Base-by-base conservation (phyloP, 2,113 vertebrate species). In the Prunella fulvescens region DNA sequence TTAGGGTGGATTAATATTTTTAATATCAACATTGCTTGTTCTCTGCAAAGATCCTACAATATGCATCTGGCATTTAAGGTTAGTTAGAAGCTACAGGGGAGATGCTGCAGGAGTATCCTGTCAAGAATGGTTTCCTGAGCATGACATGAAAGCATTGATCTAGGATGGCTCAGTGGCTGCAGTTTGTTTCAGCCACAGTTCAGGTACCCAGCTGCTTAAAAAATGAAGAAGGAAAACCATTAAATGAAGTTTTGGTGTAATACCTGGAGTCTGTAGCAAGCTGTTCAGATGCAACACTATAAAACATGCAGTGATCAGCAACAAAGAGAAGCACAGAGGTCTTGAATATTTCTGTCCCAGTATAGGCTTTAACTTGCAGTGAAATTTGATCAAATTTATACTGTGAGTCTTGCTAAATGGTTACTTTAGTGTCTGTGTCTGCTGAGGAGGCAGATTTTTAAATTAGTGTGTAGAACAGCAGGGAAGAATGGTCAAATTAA, bases 401-500 rank as follows among this genome's bases (percentile, higher is more conserved):
- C 31, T 54, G 18, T 18, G n/a, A 69, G 62, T 89, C 57, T 33
- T 82, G 45, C 50, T 88, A 91, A 95, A 66, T 83, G 54, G 45
- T 80, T 81, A 23, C 74, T 64, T 73, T 33, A 79, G 39, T 66
- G 12, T 45, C 56, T 91, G 9, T 74, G 17, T 87, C 74, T 95
- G 78, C 87, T 88, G 87, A 88, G 54, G 37, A 45, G 17, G 66
- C 50, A 90, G 58, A 69, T 94, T 92, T 95, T 91, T 72, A 70
- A 91, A 91, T 76, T 33, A 69, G 16, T 70, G 22, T 80, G 35
- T 62, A 73, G 39, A 76, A 33, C 42, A 90, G 74, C 58, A 31
- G 39, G 66, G 39, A 77, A 62, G 45, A 58, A 66, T 69, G 39
- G 40, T 64, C 57, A 91, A 65, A 92, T 93, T 73, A 92, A 89